A percentile compares a stretch with the other conserved stretches of the same genome.
Conservation (phyloP, 2,113 vertebrate species). For the Conger conger region DNA sequence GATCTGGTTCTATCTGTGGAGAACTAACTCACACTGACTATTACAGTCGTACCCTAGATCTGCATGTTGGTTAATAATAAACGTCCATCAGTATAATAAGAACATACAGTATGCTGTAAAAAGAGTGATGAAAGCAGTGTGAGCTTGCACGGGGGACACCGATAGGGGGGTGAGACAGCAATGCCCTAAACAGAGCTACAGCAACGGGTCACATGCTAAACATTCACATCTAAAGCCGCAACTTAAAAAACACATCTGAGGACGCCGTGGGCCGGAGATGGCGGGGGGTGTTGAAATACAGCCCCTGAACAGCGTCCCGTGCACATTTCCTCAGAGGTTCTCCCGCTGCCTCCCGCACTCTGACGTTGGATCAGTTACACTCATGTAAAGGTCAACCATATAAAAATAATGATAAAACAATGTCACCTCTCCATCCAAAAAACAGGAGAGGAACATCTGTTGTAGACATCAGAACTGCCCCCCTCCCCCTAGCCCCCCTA, state of each 20-base stretch:
- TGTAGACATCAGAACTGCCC: background rate
- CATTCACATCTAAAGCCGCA: background rate
- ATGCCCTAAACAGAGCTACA: background rate
- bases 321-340: background rate
- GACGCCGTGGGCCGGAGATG: no score
- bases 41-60: no score
- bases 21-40: no score
- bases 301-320: background rate
- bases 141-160: background rate
- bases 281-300: background rate
- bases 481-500: no score
- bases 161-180: background rate
- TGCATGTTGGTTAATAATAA: background rate
- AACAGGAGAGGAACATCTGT: constrained; percentile 24
- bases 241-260: background rate
- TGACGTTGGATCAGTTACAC: background rate
- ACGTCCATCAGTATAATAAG: background rate
- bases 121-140: background rate
- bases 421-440: background rate
- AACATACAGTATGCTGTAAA: background rate
- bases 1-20: no score
- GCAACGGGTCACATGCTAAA: background rate
- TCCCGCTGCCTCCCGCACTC: background rate
- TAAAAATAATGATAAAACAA: background rate
- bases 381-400: constrained; percentile 11